Evolutionary conservation across 2,888 invertebrate species (phyloP), one percentile per base, ranked within the genome.

Genomic region (Octonoba sinensis): DNA sequence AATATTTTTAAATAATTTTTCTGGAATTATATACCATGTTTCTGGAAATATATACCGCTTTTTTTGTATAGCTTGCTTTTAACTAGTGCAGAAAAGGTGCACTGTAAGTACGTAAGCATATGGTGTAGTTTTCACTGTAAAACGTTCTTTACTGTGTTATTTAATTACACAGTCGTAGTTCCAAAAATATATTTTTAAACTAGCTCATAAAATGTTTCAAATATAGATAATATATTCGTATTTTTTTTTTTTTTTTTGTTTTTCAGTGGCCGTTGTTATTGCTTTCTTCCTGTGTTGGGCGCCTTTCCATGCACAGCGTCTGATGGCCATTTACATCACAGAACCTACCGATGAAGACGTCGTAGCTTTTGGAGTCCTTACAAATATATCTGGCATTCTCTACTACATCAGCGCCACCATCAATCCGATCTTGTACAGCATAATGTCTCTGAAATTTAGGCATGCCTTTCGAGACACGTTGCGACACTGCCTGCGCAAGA

Each of bases 241-340:
- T 8, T 36, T 1, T 36, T 8, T 36, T 11, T 70, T 15, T 73
- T 87, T 86, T 84, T 85, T 85, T 86, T 71, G 83, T 44, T 65
- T 87, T 87, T 8, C 87, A 90, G 90, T 90, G 78, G 90, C 90
- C 27, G 90, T 90, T 16, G 90, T 90, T 47, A 89, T 89, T 46
- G 95, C 96, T 92, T 96, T 96, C 89, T 95, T 95, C 77, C 93
- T 97, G 0, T 96, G 96, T 79, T 94, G 95, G 86, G 95, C 96
- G 0, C 97, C 97, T 0, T 97, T 96, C 89, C 96, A 97, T 89
- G 93, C 95, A 13, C 97, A 97, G 88, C 90, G 97, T 70, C 91
- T 97, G 56, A 91, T 96, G 88, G 95, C 95, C 0, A 74, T 74
- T 44, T 84, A 77, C 64, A 56, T 85, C n/a, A 84, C 67, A 64